Conservation (phyloP, 2,797 vertebrate species). For the Phrynocephalus forsythii region DNA sequence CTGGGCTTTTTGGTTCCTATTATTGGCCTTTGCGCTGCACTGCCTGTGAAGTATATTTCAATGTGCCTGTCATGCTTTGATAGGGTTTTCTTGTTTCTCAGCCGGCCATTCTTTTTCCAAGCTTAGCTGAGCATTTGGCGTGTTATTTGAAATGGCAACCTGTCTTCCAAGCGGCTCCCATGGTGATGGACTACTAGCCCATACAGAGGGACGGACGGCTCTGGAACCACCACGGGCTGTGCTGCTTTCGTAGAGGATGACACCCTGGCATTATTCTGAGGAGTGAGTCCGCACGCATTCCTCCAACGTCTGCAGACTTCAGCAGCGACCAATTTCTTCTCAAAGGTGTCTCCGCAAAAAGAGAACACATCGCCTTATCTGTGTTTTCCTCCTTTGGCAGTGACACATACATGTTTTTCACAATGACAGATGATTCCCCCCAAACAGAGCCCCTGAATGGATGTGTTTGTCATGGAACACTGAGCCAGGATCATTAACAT, state of each 20-base stretch:
- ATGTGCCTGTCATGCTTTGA: not conserved
- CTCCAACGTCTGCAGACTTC: not conserved
- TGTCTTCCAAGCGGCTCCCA: not conserved
- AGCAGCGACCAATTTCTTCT: constrained; percentile 24
- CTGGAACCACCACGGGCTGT: not conserved
- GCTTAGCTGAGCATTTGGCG: not conserved
- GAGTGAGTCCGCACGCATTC: not conserved
- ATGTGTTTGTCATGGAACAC: not conserved
- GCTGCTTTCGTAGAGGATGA: not conserved
- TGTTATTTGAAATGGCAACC: not conserved
- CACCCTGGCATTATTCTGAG: not conserved
- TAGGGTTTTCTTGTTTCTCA: not conserved
- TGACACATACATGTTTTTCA: rapidly evolving
- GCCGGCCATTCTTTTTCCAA: not conserved
- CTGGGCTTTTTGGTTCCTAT: not conserved
- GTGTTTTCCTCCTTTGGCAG: constrained; percentile 9
- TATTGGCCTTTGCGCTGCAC: not conserved
- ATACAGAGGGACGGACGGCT: not conserved
- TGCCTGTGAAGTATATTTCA: not conserved
- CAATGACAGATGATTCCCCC: not conserved
- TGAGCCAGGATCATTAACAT: rapidly evolving
- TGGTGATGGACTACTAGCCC: not conserved
- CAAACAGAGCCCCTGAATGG: not conserved
- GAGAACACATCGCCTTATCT: constrained; percentile 28
- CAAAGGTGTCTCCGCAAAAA: constrained; percentile 6